A percentile compares a stretch with the other conserved stretches of the same genome.
phyloP scores from a whole-genome alignment of 2,888 invertebrate genomes.

The Ditula angustiorana region DNA sequence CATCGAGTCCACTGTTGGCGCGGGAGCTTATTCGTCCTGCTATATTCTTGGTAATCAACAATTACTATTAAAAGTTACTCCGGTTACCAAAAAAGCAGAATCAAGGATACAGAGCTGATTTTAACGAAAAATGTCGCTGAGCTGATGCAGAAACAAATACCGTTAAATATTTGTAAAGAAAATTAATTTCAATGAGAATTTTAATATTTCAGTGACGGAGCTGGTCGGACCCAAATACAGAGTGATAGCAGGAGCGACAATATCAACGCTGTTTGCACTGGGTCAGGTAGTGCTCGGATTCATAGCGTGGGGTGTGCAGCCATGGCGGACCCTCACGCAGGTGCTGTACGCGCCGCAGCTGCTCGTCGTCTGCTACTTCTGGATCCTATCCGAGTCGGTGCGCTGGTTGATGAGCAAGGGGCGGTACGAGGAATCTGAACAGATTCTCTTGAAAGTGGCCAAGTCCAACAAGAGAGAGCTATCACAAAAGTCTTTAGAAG shows the following conservation, averaged over 20 bases:
- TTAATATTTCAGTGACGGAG: slow-evolving; percentile 87
- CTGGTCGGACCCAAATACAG: slow-evolving; percentile 91
- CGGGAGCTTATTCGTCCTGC: slow-evolving; percentile 89
- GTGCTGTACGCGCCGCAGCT: slow-evolving; percentile 90
- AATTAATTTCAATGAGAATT: too few relatives aligned
- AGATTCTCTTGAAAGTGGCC: slow-evolving; percentile 87
- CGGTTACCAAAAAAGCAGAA: too few relatives aligned
- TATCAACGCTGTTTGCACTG: slow-evolving; percentile 89
- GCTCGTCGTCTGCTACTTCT: slow-evolving; percentile 88
- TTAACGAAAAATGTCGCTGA: too few relatives aligned
- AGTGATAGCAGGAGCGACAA: slow-evolving; percentile 90
- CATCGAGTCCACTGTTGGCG: slow-evolving; percentile 88
- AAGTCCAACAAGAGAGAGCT: slow-evolving; percentile 85
- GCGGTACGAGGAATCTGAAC: slow-evolving; percentile 87
- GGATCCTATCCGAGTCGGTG: slow-evolving; percentile 90
- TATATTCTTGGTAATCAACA: slow-evolving; percentile 91
- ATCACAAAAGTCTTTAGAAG: slow-evolving; percentile 81
- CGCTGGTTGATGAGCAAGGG: slow-evolving; percentile 92
- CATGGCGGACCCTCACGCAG: slow-evolving; percentile 89
- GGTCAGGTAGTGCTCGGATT: slow-evolving; percentile 90
- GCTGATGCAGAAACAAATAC: too few relatives aligned
- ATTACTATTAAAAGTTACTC: too few relatives aligned
- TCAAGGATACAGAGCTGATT: too few relatives aligned
- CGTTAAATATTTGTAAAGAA: too few relatives aligned
- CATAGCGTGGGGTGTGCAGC: slow-evolving; percentile 88